Evolutionary conservation across 2,888 invertebrate species (phyloP), one percentile per base, ranked within the genome.

Genomic region (Blastobasis lacticolella): DNA sequence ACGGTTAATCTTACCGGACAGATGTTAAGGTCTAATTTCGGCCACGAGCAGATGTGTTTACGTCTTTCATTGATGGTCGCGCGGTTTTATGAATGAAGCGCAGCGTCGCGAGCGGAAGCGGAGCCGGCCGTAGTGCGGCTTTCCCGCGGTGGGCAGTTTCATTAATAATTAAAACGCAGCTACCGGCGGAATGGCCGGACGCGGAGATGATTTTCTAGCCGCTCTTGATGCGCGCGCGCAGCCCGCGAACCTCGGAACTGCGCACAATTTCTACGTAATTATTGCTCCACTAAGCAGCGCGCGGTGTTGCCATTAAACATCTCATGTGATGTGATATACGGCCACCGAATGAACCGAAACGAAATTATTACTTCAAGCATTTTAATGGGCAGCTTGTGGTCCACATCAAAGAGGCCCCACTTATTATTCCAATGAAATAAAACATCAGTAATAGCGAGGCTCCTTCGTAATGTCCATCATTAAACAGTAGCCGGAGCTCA

Each of bases 151-250:
- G 78, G 76, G 71, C 77, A 79, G 86, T 86, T 87, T 86, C 88
- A 87, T 88, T 87, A 87, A 88, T 86, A 87, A 87, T 87, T 87
- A 87, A 87, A 88, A 84, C 76, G 69, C 77, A 68, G 78, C 82
- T 75, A 82, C 77, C 77, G 73, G 75, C 77, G 76, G 84, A 85
- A 84, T 84, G 83, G 67, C 86, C 86, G 88, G 88, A 87, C 81
- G 86, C 64, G 59, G 75, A 78, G 84, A 85, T 84, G 84, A 79
- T 88, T 87, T 87, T 23, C 23, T 23, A 86, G 82, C 71, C 68
- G 71, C 72, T 72, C 70, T 73, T 61, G 73, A 67, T 67, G 64
- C 65, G 59, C 71, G 63, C 67, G 64, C 70, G 69, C 74, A 72
- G 71, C 75, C 69, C 67, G 74, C 73, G 69, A 66, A 62, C 66